These are phyloP conservation scores for Caiman crocodilus DNA, from an alignment of 2,797 vertebrate species.

Conservation along the genomic window DNA sequence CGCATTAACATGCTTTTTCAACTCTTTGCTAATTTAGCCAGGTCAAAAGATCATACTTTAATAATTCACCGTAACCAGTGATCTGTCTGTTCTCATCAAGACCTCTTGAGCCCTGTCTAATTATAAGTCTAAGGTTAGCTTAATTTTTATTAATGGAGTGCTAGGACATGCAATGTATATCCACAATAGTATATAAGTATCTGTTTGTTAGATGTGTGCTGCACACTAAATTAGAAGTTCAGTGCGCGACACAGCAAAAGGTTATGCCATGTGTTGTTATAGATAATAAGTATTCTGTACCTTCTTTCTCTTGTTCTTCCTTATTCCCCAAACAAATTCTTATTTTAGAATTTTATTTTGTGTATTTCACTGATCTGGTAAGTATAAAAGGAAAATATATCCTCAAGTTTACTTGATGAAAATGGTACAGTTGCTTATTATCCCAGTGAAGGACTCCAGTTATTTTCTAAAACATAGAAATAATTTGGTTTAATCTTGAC, in stretches of 20 bases:
- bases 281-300: not conserved
- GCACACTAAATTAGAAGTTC: not conserved
- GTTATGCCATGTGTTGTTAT: not conserved
- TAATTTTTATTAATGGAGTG: not conserved
- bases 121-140: not conserved
- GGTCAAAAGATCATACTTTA: not conserved
- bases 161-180: not conserved
- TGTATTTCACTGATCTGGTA: not conserved
- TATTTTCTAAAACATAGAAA: not conserved
- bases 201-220: not conserved
- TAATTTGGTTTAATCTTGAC: not conserved
- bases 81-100: not conserved
- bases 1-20: not conserved
- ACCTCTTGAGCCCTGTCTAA: rapidly evolving
- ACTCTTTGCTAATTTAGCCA: not conserved
- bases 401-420: not conserved
- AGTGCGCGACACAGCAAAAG: not conserved
- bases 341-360: not conserved
- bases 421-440: not conserved
- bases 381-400: not conserved
- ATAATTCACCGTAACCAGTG: not conserved
- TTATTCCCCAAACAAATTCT: not conserved
- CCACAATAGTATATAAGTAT: not conserved
- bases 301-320: not conserved
- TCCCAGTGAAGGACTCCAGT: not conserved